Conservation (phyloP, 2,797 vertebrate species). For the Myiotriccus ornatus region DNA sequence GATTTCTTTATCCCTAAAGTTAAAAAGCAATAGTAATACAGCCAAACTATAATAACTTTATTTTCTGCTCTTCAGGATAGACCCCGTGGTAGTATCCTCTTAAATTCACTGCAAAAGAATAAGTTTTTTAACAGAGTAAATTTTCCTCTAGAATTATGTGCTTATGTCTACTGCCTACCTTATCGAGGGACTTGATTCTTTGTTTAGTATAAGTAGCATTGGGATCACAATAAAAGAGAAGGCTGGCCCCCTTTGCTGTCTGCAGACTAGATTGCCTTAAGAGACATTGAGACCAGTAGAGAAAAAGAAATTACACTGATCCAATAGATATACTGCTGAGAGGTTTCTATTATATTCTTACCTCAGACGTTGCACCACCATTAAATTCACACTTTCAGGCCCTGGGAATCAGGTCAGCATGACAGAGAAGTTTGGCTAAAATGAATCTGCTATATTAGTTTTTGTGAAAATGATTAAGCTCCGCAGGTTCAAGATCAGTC, state of each 20-base stretch:
- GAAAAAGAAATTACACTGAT: constrained; percentile 70
- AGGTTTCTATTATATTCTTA: constrained; percentile 64
- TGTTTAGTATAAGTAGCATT: constrained; percentile 46
- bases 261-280: constrained; percentile 61
- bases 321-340: constrained; percentile 65
- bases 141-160: constrained; percentile 43
- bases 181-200: constrained; percentile 54
- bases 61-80: constrained; percentile 17
- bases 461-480: constrained; percentile 73
- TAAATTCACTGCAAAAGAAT: constrained; percentile 1
- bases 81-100: neutral
- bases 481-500: constrained; percentile 51
- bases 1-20: neutral
- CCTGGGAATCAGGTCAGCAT: constrained; percentile 64
- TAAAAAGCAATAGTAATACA: neutral
- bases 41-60: neutral
- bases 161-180: constrained; percentile 4
- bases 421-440: constrained; percentile 67
- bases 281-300: constrained; percentile 66
- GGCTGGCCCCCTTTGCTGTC: constrained; percentile 41
- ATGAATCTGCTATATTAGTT: constrained; percentile 73
- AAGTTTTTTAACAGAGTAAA: constrained; percentile 13
- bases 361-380: constrained; percentile 45
- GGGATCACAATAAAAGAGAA: constrained; percentile 23
- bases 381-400: constrained; percentile 68